Evolutionary conservation across 1,140 invertebrate genomes (phyloP), one percentile per base, ranked within the genome.

Genomic region (Bombus pascuorum): DNA sequence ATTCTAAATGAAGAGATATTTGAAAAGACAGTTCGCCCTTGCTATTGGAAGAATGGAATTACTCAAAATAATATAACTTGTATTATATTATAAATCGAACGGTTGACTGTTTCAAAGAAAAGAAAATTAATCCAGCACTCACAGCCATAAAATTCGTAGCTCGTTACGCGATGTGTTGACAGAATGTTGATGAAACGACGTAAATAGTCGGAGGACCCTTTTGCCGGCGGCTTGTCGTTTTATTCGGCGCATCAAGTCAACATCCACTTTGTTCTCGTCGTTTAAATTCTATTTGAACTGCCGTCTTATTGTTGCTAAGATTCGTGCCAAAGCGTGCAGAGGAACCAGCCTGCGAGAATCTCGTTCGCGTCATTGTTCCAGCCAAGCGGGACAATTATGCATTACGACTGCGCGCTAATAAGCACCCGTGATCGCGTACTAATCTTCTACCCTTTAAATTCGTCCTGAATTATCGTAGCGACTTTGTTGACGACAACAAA

Each of bases 371-470:
- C 44, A 81, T 80, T 75, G 78, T 74, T 28, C 47, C 84, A 71
- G 12, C 18, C 78, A 75, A 75, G 71, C 10, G 71, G 62, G 13
- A 81, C 84, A 68, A 81, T 85, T 80, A 73, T 47, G 78, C 57
- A 37, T 85, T 85, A 86, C 71, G 77, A 81, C 59, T 59, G 73
- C 73, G 65, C 59, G 47, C 37, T 83, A 83, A 83, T 86, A 70
- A 77, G 73, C 68, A 22, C 25, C 65, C 39, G 42, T 37, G 74
- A 83, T 75, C 80, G 72, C 57, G 37, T 66, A 25, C 42, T 42
- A 75, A 82, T 83, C 73, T 44, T 44, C 28, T 34, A 66, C n/a
- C 47, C 73, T 85, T 79, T 44, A 66, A 78, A 78, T 57, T 44
- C 82, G 37, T 28, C 32, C 47, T 12, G 47, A 59, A 70, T 76